phyloP scores from a whole-genome alignment of 2,113 vertebrate species.

The Nothoprocta pentlandii region DNA sequence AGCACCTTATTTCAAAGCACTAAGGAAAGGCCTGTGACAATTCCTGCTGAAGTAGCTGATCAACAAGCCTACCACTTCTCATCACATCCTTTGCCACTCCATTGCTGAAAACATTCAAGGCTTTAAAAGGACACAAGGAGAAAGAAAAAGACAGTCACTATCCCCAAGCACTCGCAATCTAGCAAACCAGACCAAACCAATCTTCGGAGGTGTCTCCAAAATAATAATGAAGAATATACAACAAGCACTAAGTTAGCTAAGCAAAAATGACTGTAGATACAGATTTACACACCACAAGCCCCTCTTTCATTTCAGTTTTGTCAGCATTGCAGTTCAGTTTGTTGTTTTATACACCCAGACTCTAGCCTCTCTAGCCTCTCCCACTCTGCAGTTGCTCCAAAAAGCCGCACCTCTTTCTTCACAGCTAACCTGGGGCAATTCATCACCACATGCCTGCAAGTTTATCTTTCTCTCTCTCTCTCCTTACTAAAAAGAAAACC shows the following conservation, averaged over 20 bases:
- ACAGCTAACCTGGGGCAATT: background rate
- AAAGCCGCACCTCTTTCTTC: background rate
- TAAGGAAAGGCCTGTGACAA: background rate
- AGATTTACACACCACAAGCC: background rate
- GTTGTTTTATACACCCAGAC: background rate
- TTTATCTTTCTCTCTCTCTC: background rate
- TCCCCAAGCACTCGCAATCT: background rate
- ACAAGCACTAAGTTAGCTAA: background rate
- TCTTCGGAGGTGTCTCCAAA: background rate
- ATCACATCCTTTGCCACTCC: background rate
- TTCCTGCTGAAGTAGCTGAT: background rate
- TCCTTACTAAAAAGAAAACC: background rate
- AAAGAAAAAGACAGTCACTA: background rate
- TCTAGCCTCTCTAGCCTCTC: background rate
- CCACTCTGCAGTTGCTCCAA: background rate
- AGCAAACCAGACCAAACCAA: background rate
- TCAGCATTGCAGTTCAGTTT: background rate
- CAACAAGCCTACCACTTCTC: background rate
- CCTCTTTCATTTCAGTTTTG: background rate
- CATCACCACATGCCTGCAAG: background rate
- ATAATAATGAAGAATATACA: background rate
- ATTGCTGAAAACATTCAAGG: background rate
- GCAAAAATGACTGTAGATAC: no score
- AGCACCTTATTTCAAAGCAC: background rate
- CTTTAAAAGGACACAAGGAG: background rate